Evolutionary conservation across 2,113 vertebrate genomes (phyloP).

Genomic region (Phoenicopterus ruber): DNA sequence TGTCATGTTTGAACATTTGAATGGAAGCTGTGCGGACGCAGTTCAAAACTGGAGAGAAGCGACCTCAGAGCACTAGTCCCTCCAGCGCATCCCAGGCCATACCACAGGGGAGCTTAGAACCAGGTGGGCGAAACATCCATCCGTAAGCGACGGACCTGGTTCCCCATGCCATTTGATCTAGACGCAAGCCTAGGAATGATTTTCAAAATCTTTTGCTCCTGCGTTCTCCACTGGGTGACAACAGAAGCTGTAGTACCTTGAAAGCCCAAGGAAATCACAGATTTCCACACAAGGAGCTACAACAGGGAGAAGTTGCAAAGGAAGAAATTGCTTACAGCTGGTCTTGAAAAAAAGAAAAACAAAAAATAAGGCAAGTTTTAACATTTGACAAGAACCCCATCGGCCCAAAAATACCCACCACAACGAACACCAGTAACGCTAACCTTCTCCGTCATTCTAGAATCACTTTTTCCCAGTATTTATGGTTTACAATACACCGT

Average conservation of each 20-base stretch:
- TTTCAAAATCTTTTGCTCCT: not conserved
- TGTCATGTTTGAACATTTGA: not conserved
- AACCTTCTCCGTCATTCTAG: not conserved
- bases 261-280: not conserved
- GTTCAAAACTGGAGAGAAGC: not conserved
- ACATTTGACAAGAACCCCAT: not conserved
- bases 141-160: not conserved
- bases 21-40: not conserved
- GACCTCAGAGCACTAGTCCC: fast-evolving
- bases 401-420: not conserved
- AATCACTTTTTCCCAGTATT: not conserved
- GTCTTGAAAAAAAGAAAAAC: not conserved
- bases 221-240: not conserved
- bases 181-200: not conserved
- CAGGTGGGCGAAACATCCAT: not conserved
- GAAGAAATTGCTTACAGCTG: not conserved
- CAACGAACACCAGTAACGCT: not conserved
- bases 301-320: not conserved
- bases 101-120: not conserved
- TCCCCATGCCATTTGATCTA: not conserved
- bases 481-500: not conserved
- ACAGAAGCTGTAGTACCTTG: not conserved
- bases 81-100: not conserved
- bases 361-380: not conserved
- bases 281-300: not conserved